A percentile compares a stretch with the other conserved stretches of the same genome.
phyloP scores from a whole-genome alignment of 2,888 invertebrate genomes.

The Lydus trimaculatus region DNA sequence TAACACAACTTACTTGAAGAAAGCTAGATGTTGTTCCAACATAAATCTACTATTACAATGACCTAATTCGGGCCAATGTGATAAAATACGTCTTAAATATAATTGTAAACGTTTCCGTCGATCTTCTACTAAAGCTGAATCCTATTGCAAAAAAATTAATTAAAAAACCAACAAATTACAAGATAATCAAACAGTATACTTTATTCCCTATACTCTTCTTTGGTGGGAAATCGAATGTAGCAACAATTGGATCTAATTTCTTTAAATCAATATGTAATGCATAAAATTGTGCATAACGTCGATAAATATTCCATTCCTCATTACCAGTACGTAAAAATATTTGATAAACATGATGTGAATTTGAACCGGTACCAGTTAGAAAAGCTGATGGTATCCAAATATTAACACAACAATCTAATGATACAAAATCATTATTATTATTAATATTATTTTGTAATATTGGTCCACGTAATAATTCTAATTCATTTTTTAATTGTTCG shows the following conservation, averaged over 20 bases:
- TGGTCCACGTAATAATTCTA: slow-evolving; percentile 72
- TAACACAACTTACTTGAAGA: slow-evolving; percentile 75
- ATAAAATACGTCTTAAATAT: slow-evolving; percentile 84
- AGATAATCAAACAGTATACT: slow-evolving; percentile 61
- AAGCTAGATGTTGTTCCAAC: slow-evolving; percentile 82
- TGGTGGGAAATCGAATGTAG: slow-evolving; percentile 90
- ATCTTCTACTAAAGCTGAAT: slow-evolving; percentile 85
- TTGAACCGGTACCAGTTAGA: slow-evolving; percentile 74
- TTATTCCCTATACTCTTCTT: slow-evolving; percentile 94
- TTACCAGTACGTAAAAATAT: slow-evolving; percentile 79
- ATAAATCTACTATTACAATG: slow-evolving; percentile 79
- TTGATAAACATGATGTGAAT: slow-evolving; percentile 90
- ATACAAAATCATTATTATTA: no score
- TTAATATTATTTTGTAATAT: slow-evolving; percentile 60
- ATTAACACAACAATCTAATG: slow-evolving; percentile 71
- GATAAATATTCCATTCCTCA: slow-evolving; percentile 96
- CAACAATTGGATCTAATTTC: slow-evolving; percentile 81
- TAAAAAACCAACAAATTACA: neutral
- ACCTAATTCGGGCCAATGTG: slow-evolving; percentile 80
- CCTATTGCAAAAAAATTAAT: slow-evolving; percentile 61
- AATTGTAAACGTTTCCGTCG: slow-evolving; percentile 84
- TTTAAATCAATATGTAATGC: slow-evolving; percentile 84
- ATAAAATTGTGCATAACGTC: slow-evolving; percentile 92
- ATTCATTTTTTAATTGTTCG: slow-evolving; percentile 68
- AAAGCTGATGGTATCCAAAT: slow-evolving; percentile 90